Percentiles rank a stretch among this genome's conserved stretches.
phyloP scores from a whole-genome alignment of 2,113 vertebrate species.

The Oenanthe oenanthe region DNA sequence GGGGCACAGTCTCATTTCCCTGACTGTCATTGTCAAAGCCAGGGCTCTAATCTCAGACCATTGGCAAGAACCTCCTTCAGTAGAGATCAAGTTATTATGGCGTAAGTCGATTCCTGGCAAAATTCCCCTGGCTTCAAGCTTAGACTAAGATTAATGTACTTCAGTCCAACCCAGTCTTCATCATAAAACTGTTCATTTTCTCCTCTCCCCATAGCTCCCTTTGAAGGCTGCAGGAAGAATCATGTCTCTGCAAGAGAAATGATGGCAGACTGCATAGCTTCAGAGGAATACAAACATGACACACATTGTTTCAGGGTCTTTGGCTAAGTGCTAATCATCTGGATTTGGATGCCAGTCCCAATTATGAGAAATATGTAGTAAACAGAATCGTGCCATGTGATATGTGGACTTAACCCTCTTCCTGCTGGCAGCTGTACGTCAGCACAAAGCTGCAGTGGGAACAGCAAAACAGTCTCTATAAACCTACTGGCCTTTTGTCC shows the following conservation, averaged over 20 bases:
- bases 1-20: not conserved
- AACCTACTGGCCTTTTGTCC: not conserved
- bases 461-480: not conserved
- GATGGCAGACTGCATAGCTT: not conserved
- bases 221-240: not conserved
- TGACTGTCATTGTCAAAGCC: rapidly evolving
- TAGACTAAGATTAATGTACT: not conserved
- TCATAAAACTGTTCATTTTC: not conserved
- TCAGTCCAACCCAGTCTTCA: not conserved
- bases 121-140: not conserved
- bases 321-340: conserved; percentile 36
- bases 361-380: conserved; percentile 25
- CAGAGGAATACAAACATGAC: not conserved
- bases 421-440: not conserved
- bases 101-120: not conserved
- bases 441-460: not conserved
- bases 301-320: conserved; percentile 31
- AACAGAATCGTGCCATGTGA: not conserved
- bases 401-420: not conserved
- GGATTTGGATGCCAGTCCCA: conserved; percentile 23
- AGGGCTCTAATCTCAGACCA: not conserved
- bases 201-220: not conserved
- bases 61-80: not conserved
- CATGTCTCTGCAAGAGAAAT: not conserved
- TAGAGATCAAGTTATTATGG: not conserved